These are phyloP conservation scores for Eumaeus atala DNA, from an alignment of 1,140 invertebrate genomes.

Conservation along the genomic window DNA sequence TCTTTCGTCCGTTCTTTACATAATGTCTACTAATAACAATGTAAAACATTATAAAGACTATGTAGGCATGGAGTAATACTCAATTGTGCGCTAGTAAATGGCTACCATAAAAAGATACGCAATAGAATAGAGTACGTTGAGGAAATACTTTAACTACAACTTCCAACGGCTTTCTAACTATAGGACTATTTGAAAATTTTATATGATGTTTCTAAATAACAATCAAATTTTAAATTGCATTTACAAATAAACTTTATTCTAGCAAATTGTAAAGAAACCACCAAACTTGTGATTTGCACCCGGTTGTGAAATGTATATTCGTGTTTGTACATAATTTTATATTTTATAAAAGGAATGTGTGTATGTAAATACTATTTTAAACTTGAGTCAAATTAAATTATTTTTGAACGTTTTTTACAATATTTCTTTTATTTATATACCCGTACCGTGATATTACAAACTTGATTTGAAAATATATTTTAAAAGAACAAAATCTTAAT, in stretches of 20 bases:
- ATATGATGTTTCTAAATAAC: too few species aligned
- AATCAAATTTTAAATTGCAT: not conserved
- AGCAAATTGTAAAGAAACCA: not conserved
- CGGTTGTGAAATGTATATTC: slow-evolving; percentile 28
- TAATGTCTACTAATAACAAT: too few species aligned
- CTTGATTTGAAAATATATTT: not conserved
- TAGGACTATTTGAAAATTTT: too few species aligned
- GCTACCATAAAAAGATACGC: too few species aligned
- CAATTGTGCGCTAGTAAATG: not conserved
- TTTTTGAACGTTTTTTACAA: slow-evolving; percentile 12
- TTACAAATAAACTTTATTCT: slow-evolving; percentile 6
- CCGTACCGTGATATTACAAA: not conserved
- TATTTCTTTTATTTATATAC: slow-evolving; percentile 6
- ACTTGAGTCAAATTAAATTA: slow-evolving; percentile 8
- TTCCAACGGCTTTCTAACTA: too few species aligned
- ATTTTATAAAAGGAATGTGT: slow-evolving; percentile 17
- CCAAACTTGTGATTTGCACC: slow-evolving; percentile 25
- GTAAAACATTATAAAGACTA: too few species aligned
- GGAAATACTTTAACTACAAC: not conserved
- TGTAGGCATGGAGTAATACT: too few species aligned
- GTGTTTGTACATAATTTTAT: slow-evolving; percentile 5
- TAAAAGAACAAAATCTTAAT: too few species aligned
- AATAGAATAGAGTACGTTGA: too few species aligned
- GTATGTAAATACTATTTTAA: slow-evolving; percentile 18
- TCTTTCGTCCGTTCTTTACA: too few species aligned